Conservation (phyloP, 2,888 invertebrate species). For the Acrobasis repandana region DNA sequence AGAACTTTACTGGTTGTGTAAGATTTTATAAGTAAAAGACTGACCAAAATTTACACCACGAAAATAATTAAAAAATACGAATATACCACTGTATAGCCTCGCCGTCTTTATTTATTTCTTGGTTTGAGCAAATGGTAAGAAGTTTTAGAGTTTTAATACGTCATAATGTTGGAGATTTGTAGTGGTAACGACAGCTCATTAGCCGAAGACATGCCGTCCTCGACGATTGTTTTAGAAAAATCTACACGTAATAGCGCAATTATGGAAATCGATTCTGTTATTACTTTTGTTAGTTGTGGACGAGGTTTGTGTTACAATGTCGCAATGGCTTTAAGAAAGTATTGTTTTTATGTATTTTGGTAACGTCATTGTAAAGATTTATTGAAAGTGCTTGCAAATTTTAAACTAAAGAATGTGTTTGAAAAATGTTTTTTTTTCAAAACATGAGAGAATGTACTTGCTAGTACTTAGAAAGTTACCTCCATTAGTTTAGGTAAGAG, state of each 20-base stretch:
- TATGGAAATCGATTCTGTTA: conserved; percentile 42
- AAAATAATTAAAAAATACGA: not conserved
- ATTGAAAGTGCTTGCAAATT: too few relatives aligned
- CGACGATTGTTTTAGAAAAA: conserved; percentile 60
- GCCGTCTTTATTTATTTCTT: conserved; percentile 11
- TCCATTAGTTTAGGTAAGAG: too few relatives aligned
- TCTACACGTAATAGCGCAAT: conserved; percentile 52
- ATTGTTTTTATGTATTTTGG: not conserved
- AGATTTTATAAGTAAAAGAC: not conserved
- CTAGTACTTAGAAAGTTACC: too few relatives aligned
- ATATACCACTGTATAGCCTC: not conserved
- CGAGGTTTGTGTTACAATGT: conserved; percentile 10
- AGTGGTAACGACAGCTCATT: conserved; percentile 76
- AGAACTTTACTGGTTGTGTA: too few relatives aligned
- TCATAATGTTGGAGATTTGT: conserved; percentile 78
- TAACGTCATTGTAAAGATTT: too few relatives aligned
- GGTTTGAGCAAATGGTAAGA: conserved; percentile 59
- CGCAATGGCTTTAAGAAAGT: not conserved
- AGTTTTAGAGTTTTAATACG: conserved; percentile 81
- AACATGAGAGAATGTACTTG: too few relatives aligned
- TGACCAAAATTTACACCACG: not conserved
- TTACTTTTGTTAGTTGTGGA: conserved; percentile 14
- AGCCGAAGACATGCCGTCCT: conserved; percentile 63
- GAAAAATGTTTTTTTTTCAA: too few relatives aligned
- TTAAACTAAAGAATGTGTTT: too few relatives aligned